Evolutionary conservation across 2,797 vertebrate genomes (phyloP), one percentile per base, ranked within the genome.

Genomic region (Aotus griseimembra): DNA sequence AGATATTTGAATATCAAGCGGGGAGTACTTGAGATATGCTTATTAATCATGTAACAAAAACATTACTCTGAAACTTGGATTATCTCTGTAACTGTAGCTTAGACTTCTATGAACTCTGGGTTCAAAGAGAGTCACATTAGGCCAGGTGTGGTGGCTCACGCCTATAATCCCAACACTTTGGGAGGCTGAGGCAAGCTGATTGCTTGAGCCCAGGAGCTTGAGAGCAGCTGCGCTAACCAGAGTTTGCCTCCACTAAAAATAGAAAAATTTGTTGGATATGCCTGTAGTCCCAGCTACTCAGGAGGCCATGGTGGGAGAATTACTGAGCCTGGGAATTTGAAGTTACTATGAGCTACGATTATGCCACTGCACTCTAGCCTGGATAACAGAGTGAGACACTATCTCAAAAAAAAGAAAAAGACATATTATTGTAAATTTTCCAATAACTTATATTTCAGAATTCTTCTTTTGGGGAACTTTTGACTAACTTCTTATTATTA

Each of bases 151-250:
- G 15, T 67, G 33, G 64, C 17, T n/a, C 64, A n/a, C 0, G 33
- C 15, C 33, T 67, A 67, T n/a, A 67, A n/a, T 67, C 15, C 64
- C 33, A 67, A 33, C 7, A n/a, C 64, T n/a, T 67, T 67, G 64
- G 64, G 64, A 67, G 64, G 4, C 57, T 28, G 26, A 58, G 24
- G 57, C 11, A 58, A 26, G 57, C 64, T 67, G 64, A 67, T n/a
- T 2, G 0, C 64, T 67, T 19, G 33, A 67, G 15, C 64, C 7
- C 33, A 67, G 15, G 33, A n/a, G 33, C 33, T 67, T 0, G 3
- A 67, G 33, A 67, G 3, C 30, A 67, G 64, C 17, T n/a, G 33
- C 3, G 33, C 33, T 67, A 67, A n/a, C 33, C 33, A 67, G 64
- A 67, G 15, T 17, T 67, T 67, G 15, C 19, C 15, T n/a, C 64